Conservation (phyloP, 1,140 invertebrate genomes). For the Caerostris darwini region DNA sequence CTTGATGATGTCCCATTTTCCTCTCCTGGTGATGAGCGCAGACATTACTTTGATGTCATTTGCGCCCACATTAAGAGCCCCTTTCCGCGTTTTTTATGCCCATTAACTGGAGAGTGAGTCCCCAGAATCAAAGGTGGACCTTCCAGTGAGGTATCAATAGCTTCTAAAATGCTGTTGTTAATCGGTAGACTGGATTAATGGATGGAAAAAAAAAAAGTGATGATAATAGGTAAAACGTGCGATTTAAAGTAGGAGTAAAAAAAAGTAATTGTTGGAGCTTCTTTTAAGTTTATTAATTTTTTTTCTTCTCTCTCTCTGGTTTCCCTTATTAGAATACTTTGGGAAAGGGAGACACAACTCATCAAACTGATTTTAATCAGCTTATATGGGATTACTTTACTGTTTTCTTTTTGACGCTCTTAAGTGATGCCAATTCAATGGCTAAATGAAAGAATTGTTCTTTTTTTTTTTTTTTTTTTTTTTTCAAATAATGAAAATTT, state of each 20-base stretch:
- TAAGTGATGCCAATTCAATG: constrained; percentile 10
- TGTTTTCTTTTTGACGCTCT: constrained; percentile 38
- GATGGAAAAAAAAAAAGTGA: neutral
- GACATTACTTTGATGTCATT: constrained; percentile 52
- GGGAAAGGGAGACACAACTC: neutral
- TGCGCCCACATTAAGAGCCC: constrained; percentile 23
- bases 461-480: neutral
- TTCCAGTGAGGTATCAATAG: neutral
- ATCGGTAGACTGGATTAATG: constrained; percentile 17
- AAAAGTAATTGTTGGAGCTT: neutral
- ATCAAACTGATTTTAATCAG: constrained; percentile 65
- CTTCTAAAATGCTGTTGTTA: neutral
- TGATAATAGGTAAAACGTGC: constrained; percentile 1
- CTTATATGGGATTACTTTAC: constrained; percentile 34
- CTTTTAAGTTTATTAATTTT: constrained; percentile 57
- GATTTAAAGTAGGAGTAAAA: neutral
- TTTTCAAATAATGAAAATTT: too few relatives aligned
- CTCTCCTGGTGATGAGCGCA: constrained; percentile 8
- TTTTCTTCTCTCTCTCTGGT: neutral
- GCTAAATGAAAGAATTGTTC: neutral
- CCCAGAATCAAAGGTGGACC: neutral
- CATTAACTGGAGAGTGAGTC: neutral
- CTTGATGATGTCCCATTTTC: constrained; percentile 49
- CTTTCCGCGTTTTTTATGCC: neutral
- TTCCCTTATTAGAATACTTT: neutral